Percentiles rank a stretch among this genome's conserved stretches.
phyloP scores from a whole-genome alignment of 2,888 invertebrate species.

The Choreutis nemorana region DNA sequence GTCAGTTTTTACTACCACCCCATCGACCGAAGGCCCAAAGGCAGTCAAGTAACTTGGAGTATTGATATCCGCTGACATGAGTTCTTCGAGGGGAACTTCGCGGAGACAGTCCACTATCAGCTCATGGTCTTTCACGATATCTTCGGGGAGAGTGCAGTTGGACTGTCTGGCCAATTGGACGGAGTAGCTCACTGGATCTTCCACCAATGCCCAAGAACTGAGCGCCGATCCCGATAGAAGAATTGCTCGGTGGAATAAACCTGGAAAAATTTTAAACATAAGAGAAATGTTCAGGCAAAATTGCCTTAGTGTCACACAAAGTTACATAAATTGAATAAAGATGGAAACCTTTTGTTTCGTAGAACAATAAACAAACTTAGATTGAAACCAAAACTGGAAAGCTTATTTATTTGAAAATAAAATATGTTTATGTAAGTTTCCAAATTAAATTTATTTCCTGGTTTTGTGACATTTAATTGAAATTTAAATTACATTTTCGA shows the following conservation, averaged over 20 bases:
- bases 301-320: no score
- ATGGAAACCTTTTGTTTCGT: no score
- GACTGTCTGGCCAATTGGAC: constrained; percentile 82
- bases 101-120: constrained; percentile 85
- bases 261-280: constrained; percentile 56
- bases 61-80: constrained; percentile 78
- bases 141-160: constrained; percentile 84
- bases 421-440: no score
- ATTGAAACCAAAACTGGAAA: no score
- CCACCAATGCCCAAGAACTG: constrained; percentile 89
- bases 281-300: not conserved
- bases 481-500: no score
- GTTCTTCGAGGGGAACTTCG: constrained; percentile 76
- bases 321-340: no score
- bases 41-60: constrained; percentile 85
- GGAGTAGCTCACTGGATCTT: constrained; percentile 85
- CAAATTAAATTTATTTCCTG: no score
- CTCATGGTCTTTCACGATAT: constrained; percentile 84
- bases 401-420: no score
- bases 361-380: no score
- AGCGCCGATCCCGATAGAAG: constrained; percentile 88
- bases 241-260: constrained; percentile 87
- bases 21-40: constrained; percentile 94
- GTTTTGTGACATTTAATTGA: no score
- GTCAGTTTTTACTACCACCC: constrained; percentile 90